Conservation (phyloP, 1,140 invertebrate genomes). For the Oreohelix idahoensis region DNA sequence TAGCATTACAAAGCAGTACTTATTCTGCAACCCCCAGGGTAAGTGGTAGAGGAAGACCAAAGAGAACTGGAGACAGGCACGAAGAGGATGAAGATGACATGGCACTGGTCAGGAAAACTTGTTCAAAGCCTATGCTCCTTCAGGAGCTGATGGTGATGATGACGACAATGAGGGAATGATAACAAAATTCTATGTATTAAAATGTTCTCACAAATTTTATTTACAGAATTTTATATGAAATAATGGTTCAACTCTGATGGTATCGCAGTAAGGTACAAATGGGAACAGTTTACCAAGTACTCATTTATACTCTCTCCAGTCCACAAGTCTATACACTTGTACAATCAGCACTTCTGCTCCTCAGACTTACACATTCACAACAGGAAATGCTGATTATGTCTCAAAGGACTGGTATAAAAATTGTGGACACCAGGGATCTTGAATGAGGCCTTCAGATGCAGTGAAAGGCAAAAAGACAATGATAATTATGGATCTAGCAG, state of each 20-base stretch:
- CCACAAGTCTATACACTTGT: background rate
- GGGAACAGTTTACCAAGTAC: background rate
- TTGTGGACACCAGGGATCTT: background rate
- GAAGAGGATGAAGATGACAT: too few relatives aligned
- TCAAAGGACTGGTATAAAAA: background rate
- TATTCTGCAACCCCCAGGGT: too few relatives aligned
- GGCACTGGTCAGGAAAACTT: too few relatives aligned
- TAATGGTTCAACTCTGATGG: conserved; percentile 4
- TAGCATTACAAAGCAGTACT: too few relatives aligned
- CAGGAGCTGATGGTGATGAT: too few relatives aligned
- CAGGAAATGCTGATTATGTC: background rate
- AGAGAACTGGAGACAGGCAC: too few relatives aligned
- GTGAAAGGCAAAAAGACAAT: background rate
- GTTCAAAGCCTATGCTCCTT: too few relatives aligned
- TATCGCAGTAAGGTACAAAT: background rate
- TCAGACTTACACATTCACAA: background rate
- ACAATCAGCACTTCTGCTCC: background rate
- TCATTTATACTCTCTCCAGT: background rate
- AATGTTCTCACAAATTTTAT: conserved; percentile 15
- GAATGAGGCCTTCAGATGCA: background rate
- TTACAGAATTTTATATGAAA: background rate
- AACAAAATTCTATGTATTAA: background rate
- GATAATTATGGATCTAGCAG: background rate
- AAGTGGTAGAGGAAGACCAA: too few relatives aligned
- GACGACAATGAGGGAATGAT: too few relatives aligned